Conservation (phyloP, 2,888 invertebrate genomes). For the Ephialtes manifestator region DNA sequence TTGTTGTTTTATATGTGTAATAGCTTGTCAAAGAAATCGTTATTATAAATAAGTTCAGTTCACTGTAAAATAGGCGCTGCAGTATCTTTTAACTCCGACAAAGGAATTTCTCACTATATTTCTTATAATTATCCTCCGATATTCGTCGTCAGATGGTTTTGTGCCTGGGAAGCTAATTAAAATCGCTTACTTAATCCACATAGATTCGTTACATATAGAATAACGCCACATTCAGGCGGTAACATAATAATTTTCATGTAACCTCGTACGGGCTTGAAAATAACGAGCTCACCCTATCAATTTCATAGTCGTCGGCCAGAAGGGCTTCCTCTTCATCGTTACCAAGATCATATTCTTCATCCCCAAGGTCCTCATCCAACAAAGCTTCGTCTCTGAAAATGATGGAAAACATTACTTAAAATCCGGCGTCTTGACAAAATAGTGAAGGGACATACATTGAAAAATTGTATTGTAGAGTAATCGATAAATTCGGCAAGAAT, state of each 20-base stretch:
- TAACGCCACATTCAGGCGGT: conserved; percentile 12
- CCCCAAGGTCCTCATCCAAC: conserved; percentile 85
- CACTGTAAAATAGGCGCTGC: too few relatives aligned
- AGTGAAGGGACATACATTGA: neutral
- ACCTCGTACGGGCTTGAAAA: conserved; percentile 66
- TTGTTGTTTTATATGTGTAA: too few relatives aligned
- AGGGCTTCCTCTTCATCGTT: conserved; percentile 86
- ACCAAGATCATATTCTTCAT: conserved; percentile 85
- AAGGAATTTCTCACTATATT: neutral
- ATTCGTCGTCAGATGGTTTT: neutral
- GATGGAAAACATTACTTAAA: conserved; percentile 14
- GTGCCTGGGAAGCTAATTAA: neutral
- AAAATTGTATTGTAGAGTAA: neutral
- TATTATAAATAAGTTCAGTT: too few relatives aligned
- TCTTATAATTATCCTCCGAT: neutral
- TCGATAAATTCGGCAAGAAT: conserved; percentile 6
- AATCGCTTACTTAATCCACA: neutral
- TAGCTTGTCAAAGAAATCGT: too few relatives aligned
- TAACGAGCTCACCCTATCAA: conserved; percentile 83
- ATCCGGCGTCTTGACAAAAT: neutral
- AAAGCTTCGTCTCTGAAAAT: conserved; percentile 84
- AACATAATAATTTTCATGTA: conserved; percentile 55
- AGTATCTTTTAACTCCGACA: too few relatives aligned
- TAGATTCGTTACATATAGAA: conserved; percentile 28
- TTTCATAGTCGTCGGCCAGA: conserved; percentile 85